Conservation (phyloP, 2,797 vertebrate species). For the Darevskia mixta region DNA sequence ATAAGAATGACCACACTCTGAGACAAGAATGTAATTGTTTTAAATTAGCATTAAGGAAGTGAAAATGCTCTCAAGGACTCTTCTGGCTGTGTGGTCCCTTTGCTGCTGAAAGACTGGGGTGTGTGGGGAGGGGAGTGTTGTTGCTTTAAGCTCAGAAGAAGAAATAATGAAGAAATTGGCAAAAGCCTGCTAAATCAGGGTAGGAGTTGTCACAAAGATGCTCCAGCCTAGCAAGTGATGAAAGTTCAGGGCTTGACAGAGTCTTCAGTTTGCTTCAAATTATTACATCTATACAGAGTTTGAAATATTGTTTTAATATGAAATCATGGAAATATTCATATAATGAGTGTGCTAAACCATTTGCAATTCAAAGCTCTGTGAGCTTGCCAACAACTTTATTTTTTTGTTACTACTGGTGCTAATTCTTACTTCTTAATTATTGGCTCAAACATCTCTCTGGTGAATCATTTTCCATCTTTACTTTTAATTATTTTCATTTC, state of each 20-base stretch:
- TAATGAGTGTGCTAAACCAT: slow-evolving; percentile 4
- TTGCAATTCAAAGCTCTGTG: not conserved
- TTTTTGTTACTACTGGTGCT: not conserved
- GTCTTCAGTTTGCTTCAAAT: not conserved
- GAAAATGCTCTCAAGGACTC: not conserved
- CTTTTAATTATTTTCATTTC: slow-evolving; percentile 18
- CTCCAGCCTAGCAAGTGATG: not conserved
- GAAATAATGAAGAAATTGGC: slow-evolving; percentile 32
- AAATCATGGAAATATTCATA: not conserved
- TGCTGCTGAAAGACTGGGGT: not conserved
- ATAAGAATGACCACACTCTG: not conserved
- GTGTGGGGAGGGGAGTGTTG: not conserved
- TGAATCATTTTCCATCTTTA: not conserved
- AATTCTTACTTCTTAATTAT: slow-evolving; percentile 35
- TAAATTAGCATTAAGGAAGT: slow-evolving; percentile 9
- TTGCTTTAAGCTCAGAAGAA: not conserved
- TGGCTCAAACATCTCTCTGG: not conserved
- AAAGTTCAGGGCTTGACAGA: slow-evolving; percentile 2
- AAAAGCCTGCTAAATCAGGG: not conserved
- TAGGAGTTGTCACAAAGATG: slow-evolving; percentile 4
- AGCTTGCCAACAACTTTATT: slow-evolving; percentile 7
- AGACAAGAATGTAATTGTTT: slow-evolving; percentile 21
- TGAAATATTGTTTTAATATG: slow-evolving; percentile 34
- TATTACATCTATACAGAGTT: slow-evolving; percentile 1
- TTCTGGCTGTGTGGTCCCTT: not conserved